Conservation (phyloP, 2,888 invertebrate genomes). For the Melinopterus prodromus region DNA sequence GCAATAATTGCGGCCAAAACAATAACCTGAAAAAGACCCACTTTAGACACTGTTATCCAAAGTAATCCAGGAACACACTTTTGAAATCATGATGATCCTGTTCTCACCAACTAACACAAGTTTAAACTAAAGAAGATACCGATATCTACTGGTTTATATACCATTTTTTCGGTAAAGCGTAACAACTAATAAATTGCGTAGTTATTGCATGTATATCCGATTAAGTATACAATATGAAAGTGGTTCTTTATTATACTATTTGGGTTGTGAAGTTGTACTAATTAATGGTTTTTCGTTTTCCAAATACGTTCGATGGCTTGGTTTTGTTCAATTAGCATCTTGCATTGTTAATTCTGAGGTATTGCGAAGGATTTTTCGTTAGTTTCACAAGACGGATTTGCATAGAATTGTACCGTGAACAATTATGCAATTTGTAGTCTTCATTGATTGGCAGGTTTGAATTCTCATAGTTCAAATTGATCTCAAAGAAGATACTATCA, state of each 20-base stretch:
- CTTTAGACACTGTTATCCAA: conserved; percentile 8
- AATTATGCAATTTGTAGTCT: background rate
- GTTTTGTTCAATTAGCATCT: background rate
- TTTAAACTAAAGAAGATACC: background rate
- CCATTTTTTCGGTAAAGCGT: background rate
- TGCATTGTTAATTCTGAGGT: background rate
- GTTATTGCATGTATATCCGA: background rate
- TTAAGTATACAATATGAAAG: background rate
- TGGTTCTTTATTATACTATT: background rate
- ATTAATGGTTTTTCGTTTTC: background rate
- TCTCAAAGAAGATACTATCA: too few species aligned
- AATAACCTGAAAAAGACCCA: conserved; percentile 21
- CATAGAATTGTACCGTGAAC: background rate
- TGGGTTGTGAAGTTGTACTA: background rate
- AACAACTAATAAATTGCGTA: background rate
- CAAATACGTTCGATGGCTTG: background rate
- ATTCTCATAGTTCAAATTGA: too few species aligned
- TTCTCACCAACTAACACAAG: conserved; percentile 10
- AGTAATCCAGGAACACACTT: background rate
- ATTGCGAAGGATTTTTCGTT: background rate
- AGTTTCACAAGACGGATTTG: background rate
- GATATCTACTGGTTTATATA: background rate
- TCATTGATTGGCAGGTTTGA: background rate
- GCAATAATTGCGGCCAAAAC: conserved; percentile 22
- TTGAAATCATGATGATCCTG: background rate